A percentile compares a stretch with the other conserved stretches of the same genome.
Evolutionary conservation across 2,888 invertebrate genomes (phyloP).

Genomic region (Phortica okadai): DNA sequence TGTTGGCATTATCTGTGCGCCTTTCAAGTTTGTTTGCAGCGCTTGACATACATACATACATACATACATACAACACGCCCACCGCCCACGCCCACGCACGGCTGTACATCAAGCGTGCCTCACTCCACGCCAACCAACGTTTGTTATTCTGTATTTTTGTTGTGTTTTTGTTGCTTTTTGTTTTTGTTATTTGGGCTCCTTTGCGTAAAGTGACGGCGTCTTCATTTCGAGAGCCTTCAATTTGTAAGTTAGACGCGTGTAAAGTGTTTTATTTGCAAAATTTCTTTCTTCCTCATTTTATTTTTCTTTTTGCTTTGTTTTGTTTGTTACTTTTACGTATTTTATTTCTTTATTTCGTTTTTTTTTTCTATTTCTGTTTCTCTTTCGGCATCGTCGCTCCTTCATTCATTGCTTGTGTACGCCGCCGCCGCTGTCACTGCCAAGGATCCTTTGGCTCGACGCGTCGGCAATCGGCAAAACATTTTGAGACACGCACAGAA

Average conservation of each 20-base stretch:
- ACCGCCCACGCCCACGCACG: background rate
- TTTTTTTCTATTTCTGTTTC: constrained; percentile 44
- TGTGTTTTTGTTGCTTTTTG: constrained; percentile 2
- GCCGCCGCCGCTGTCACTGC: constrained; percentile 22
- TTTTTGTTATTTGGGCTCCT: background rate
- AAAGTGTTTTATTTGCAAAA: constrained; percentile 33
- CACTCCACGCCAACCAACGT: background rate
- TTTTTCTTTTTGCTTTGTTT: background rate
- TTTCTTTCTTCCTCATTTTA: background rate
- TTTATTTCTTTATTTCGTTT: constrained; percentile 41
- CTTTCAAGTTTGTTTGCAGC: background rate
- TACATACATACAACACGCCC: background rate
- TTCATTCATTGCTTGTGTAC: constrained; percentile 44
- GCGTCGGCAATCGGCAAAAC: background rate
- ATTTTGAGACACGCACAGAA: constrained; percentile 23
- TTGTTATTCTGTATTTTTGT: background rate
- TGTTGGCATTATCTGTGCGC: constrained; percentile 9
- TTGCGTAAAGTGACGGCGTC: background rate
- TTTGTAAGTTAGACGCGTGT: constrained; percentile 27
- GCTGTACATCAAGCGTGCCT: background rate
- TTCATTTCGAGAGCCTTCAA: constrained; percentile 22
- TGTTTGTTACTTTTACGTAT: constrained; percentile 31
- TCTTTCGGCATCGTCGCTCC: constrained; percentile 40
- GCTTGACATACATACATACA: background rate
- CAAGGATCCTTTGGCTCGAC: constrained; percentile 55